Evolutionary conservation across 2,113 vertebrate genomes (phyloP).

Genomic region (Regulus satrapa): DNA sequence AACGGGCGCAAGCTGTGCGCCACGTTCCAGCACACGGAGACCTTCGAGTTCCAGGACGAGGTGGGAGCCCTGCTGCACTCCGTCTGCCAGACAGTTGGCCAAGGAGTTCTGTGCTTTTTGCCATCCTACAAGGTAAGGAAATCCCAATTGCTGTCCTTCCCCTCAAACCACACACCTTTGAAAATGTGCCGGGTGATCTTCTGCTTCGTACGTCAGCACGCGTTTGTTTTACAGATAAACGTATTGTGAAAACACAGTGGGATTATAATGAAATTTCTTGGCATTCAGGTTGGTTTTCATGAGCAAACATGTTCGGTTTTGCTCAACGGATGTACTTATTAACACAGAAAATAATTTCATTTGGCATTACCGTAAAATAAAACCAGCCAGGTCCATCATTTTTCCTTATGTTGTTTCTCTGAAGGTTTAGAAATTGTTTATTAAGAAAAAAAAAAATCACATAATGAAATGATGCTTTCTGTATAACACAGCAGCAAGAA

Average conservation of each 20-base stretch:
- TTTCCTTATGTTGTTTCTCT: background rate
- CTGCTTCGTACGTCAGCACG: background rate
- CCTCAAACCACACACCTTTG: background rate
- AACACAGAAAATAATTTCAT: background rate
- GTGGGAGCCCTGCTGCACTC: constrained; percentile 85
- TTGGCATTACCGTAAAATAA: background rate
- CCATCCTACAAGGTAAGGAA: constrained; percentile 93
- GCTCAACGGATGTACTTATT: background rate
- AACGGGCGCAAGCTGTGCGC: constrained; percentile 85
- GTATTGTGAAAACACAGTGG: too few relatives aligned
- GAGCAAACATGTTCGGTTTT: background rate
- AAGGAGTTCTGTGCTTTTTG: constrained; percentile 91
- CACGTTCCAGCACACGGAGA: constrained; percentile 91
- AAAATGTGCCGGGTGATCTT: background rate
- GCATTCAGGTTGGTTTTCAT: background rate
- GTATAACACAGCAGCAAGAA: background rate
- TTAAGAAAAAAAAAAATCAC: background rate
- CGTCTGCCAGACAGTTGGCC: constrained; percentile 83
- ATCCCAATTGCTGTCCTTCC: background rate
- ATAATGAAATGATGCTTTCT: background rate
- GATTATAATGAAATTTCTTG: background rate
- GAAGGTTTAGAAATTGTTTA: background rate
- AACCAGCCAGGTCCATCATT: background rate
- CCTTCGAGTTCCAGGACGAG: constrained; percentile 93
- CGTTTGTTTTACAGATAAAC: background rate